Evolutionary conservation across 2,797 vertebrate species (phyloP).

Genomic region (Cyclopterus lumpus): DNA sequence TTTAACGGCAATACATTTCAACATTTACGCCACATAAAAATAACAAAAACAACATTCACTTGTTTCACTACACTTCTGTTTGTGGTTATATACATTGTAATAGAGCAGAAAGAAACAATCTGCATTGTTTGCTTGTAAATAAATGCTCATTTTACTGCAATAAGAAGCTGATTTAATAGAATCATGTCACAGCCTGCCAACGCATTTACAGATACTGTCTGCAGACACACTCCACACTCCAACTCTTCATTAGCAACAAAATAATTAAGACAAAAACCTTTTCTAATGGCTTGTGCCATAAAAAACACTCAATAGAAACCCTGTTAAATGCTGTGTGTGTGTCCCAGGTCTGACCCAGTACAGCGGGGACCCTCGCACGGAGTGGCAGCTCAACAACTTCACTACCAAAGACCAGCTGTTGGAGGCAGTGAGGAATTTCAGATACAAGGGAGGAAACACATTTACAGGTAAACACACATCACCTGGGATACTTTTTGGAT

Average conservation of each 20-base stretch:
- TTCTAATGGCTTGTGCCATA: neutral
- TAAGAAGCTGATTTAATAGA: neutral
- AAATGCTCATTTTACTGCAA: neutral
- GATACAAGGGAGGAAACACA: conserved; percentile 95
- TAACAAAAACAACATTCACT: neutral
- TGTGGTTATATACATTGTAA: neutral
- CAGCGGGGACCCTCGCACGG: conserved; percentile 92
- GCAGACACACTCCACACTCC: too few relatives aligned
- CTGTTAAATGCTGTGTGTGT: conserved; percentile 2
- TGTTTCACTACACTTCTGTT: neutral
- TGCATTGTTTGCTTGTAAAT: neutral
- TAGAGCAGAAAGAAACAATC: neutral
- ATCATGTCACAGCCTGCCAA: neutral
- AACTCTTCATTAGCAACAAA: neutral
- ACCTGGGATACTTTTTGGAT: neutral
- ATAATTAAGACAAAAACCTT: neutral
- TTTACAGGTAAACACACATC: conserved; percentile 87
- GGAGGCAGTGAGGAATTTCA: conserved; percentile 86
- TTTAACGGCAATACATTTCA: neutral
- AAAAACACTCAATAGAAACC: neutral
- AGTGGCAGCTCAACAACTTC: conserved; percentile 93
- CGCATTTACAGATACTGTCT: neutral
- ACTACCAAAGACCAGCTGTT: conserved; percentile 87
- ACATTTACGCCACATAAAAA: neutral
- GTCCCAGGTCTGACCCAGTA: conserved; percentile 92